Percentiles rank a stretch among this genome's conserved stretches.
Evolutionary conservation across 2,888 invertebrate genomes (phyloP).

Genomic region (Leucoma salicis): DNA sequence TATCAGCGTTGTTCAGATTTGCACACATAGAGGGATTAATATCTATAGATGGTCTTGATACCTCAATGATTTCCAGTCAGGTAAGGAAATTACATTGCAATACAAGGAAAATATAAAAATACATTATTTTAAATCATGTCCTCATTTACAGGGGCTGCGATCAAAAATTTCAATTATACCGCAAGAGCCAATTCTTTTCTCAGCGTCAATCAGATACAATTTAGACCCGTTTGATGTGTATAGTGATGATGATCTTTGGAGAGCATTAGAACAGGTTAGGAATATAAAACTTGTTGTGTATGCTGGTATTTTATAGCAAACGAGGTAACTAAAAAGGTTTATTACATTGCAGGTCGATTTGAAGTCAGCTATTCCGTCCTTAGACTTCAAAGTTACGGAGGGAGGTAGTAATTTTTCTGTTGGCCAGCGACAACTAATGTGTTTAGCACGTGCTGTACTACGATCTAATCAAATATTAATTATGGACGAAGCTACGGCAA

Average conservation of each 20-base stretch:
- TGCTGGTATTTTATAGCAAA: too few relatives aligned
- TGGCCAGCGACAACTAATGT: conserved; percentile 94
- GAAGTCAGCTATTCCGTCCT: conserved; percentile 84
- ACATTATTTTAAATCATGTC: conserved; percentile 14
- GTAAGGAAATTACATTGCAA: conserved; percentile 37
- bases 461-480: conserved; percentile 89
- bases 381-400: conserved; percentile 84
- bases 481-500: conserved; percentile 96
- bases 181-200: conserved; percentile 93
- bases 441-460: conserved; percentile 92
- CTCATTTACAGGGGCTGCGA: conserved; percentile 75
- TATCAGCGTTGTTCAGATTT: conserved; percentile 87
- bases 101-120: too few relatives aligned
- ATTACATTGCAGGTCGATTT: conserved; percentile 92
- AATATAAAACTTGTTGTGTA: too few relatives aligned
- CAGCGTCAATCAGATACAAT: conserved; percentile 85
- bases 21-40: conserved; percentile 84
- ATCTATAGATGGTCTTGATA: conserved; percentile 84
- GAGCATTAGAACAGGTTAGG: conserved; percentile 86
- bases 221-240: conserved; percentile 89
- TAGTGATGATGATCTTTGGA: conserved; percentile 86
- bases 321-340: too few relatives aligned
- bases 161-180: conserved; percentile 85
- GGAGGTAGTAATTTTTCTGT: conserved; percentile 93
- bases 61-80: conserved; percentile 79